phyloP scores from a whole-genome alignment of 2,888 invertebrate species.

The Oscheius myriophilus region DNA sequence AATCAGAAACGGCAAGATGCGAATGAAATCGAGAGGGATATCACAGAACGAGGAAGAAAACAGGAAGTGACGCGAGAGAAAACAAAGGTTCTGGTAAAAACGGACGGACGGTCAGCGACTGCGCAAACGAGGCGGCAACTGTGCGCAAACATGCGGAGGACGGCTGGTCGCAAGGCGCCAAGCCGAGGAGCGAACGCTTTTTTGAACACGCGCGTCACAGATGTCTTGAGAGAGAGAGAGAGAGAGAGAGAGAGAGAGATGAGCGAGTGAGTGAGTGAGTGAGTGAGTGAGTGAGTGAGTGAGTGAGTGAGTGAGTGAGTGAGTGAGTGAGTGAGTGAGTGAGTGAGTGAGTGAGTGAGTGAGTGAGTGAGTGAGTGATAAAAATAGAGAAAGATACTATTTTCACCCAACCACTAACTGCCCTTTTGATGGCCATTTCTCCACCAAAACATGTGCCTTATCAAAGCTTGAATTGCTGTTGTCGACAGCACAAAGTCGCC shows the following conservation, averaged over 20 bases:
- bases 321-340: neutral
- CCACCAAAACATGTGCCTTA: neutral
- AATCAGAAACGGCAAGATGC: no score
- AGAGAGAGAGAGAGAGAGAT: neutral
- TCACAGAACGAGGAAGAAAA: no score
- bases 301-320: neutral
- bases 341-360: neutral
- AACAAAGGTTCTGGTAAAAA: no score
- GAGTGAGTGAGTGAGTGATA: slow-evolving; percentile 16
- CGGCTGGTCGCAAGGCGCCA: neutral
- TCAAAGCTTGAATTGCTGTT: no score
- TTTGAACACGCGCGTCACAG: neutral
- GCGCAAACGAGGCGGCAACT: no score
- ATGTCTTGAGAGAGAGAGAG: no score
- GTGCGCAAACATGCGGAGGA: no score
- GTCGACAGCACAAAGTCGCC: no score
- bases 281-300: slow-evolving; percentile 19
- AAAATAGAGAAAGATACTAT: no score
- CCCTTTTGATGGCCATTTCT: slow-evolving; percentile 1
- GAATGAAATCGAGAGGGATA: no score
- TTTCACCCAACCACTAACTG: slow-evolving; percentile 70
- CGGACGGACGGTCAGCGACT: no score
- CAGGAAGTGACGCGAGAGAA: no score
- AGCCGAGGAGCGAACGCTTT: neutral
- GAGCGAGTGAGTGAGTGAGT: neutral